Evolutionary conservation across 1,140 invertebrate genomes (phyloP), one percentile per base, ranked within the genome.

Genomic region (Plectus sambesii): DNA sequence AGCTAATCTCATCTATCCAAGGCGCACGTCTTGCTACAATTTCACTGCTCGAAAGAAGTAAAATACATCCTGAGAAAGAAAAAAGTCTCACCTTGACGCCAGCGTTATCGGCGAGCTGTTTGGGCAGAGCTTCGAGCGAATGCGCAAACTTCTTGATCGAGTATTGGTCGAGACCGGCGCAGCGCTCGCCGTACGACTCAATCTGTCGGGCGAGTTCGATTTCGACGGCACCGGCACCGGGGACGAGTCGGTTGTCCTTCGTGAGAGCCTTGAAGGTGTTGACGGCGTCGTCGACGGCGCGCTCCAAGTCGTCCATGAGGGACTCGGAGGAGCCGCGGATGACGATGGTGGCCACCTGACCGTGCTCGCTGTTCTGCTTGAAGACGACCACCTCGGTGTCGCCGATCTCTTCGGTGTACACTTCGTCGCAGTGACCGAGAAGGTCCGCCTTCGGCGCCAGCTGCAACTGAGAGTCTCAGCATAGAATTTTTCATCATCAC

Each of bases 251-350:
- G 25, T 49, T 49, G 53, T 78, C 76, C 63, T 75, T 76, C 20
- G 81, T 79, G 24, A 90, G 71, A 37, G 81, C 82, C 71, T 98
- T 99, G 72, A 89, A 99, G 19, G 87, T 94, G 68, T 99, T 99
- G 2, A 99, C 87, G 57, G 88, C 94, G 77, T 99, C 94, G 73
- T 98, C 89, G 60, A 99, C 81, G 27, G 92, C 88, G 58, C 94
- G 77, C 72, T 98, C 94, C 66, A 98, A 85, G 61, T 99, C 94
- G 73, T 99, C 94, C 86, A 99, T 90, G 54, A 88, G 87, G 69
- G 94, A 96, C 49, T 97, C 88, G 15, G 93, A 97, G 0, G 94
- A 83, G 0, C 93, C 94, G 55, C 94, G 77, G 48, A 99, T 78
- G 12, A 98, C 81, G 62, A 99, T 80, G 0, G 93, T 98, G 0